Evolutionary conservation across 2,888 invertebrate genomes (phyloP).

Genomic region (Xestoiulus laeticollis): DNA sequence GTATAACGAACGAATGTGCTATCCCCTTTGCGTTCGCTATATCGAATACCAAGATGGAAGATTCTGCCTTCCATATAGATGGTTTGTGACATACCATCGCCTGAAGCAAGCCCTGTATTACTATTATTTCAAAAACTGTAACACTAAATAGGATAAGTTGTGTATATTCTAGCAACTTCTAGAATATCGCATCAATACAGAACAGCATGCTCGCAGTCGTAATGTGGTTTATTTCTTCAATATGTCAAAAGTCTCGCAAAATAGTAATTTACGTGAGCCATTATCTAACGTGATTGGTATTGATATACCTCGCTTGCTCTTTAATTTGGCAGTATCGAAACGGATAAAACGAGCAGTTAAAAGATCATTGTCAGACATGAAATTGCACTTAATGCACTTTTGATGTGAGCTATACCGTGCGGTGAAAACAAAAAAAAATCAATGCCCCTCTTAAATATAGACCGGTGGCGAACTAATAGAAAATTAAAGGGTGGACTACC

Average conservation of each 20-base stretch:
- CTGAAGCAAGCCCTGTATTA: too few relatives aligned
- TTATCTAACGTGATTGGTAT: conserved; percentile 28
- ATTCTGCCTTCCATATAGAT: too few relatives aligned
- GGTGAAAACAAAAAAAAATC: conserved; percentile 1
- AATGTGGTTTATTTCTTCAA: not conserved
- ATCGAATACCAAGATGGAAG: too few relatives aligned
- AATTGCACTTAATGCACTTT: conserved; percentile 41
- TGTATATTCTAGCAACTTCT: too few relatives aligned
- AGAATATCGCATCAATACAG: too few relatives aligned
- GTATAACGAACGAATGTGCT: too few relatives aligned
- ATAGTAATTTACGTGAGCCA: conserved; percentile 11
- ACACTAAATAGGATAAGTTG: too few relatives aligned
- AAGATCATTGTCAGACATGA: conserved; percentile 36
- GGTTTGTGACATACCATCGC: too few relatives aligned
- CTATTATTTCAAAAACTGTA: too few relatives aligned
- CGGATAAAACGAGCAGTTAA: conserved; percentile 24
- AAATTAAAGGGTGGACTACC: conserved; percentile 14
- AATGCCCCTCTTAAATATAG: conserved; percentile 13
- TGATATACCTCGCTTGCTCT: conserved; percentile 13
- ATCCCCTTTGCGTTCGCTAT: too few relatives aligned
- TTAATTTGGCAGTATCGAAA: conserved; percentile 35
- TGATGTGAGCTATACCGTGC: not conserved
- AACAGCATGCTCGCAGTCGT: not conserved
- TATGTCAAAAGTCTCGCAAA: not conserved
- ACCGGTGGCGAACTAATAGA: not conserved